These are phyloP conservation scores for Alentia gelatinosa DNA, from an alignment of 2,888 invertebrate species.

Conservation along the genomic window DNA sequence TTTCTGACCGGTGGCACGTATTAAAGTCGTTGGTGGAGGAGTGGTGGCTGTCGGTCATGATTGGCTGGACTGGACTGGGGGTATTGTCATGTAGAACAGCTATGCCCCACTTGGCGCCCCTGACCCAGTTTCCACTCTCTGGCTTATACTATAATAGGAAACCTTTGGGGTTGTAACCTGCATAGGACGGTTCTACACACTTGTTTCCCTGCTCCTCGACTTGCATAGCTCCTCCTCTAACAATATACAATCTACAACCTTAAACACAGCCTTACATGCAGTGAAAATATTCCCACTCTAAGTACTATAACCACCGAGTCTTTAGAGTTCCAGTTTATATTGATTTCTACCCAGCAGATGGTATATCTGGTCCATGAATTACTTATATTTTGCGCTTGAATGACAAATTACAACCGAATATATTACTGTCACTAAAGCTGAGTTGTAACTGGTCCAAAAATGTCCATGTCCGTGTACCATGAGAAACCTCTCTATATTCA, in stretches of 20 bases:
- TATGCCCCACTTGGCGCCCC: slow-evolving; percentile 22
- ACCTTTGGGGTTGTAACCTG: slow-evolving; percentile 29
- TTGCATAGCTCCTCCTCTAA: not conserved
- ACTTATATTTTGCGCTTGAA: not conserved
- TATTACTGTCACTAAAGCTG: no score
- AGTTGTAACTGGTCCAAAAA: no score
- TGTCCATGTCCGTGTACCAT: no score
- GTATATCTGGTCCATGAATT: not conserved
- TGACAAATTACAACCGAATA: not conserved
- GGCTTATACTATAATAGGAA: not conserved
- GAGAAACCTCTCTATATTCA: no score
- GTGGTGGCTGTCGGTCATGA: not conserved
- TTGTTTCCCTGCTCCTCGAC: not conserved
- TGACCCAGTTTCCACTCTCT: not conserved
- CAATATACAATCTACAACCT: no score
- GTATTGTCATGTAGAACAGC: slow-evolving; percentile 51
- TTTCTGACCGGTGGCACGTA: not conserved
- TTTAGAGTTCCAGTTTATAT: not conserved
- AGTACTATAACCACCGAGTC: no score
- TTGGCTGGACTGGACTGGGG: slow-evolving; percentile 15
- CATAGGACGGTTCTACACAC: not conserved
- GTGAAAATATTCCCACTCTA: no score
- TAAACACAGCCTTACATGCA: no score
- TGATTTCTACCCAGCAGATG: slow-evolving; percentile 2
- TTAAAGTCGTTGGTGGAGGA: not conserved